Base-by-base conservation (phyloP, 2,888 invertebrate genomes). In the Zaprionus obscuricornis region DNA sequence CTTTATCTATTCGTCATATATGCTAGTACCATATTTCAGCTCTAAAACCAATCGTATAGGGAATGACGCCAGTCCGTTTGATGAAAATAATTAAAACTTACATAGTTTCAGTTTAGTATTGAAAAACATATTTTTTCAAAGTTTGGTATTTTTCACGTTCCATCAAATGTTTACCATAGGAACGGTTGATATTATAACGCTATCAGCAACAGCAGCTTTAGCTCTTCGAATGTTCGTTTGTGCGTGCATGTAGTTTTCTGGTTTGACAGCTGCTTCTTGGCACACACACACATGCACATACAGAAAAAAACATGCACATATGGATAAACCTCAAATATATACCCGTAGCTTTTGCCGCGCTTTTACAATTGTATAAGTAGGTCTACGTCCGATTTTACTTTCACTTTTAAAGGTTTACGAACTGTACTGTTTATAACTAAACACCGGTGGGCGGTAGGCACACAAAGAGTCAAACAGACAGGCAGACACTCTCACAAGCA, bases 351-450 rank as follows among this genome's bases (percentile, higher is more conserved):
- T 54, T 50, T 42, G 67, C 40, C 51, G 72, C 51, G 43, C 57
- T 65, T 74, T 71, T 74, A 68, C 64, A 54, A 59, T 65, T 86
- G 89, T 89, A 88, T 90, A 89, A 89, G 89, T 90, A 90, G 89
- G 90, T 90, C 89, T 89, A 88, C 88, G 89, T 88, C 89, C 90
- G 89, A 89, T 87, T 82, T 87, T 88, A 89, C 90, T 90, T 90
- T 90, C 90, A 89, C 90, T 90, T 89, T 90, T 89, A 87, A 89
- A 90, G 89, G 89, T 90, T 84, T 87, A 89, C 88, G 89, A 89
- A 89, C 89, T 89, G 86, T 89, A 85, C 78, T 88, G 88, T 88
- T 87, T 86, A 88, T 86, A 87, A 85, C 74, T 82, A 72, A 77
- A 62, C 58, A 57, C 56, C 56, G 74, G 63, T 70, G 70, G 73